phyloP scores from a whole-genome alignment of 2,113 vertebrate genomes.

The Tenrec ecaudatus region DNA sequence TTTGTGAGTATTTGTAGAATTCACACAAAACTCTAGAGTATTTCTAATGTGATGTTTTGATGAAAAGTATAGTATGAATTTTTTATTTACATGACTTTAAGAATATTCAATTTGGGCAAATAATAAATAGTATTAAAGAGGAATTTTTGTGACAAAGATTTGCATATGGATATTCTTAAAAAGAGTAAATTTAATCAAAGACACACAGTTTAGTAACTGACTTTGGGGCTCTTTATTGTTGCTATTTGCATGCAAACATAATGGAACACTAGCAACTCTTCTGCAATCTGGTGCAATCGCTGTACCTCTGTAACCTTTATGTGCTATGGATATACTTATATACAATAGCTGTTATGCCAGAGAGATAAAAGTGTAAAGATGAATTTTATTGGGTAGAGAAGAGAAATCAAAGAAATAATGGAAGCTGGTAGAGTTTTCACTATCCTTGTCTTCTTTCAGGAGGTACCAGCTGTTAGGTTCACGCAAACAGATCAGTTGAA shows the following conservation, averaged over 20 bases:
- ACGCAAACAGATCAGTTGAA: conserved; percentile 53
- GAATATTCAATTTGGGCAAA: conserved; percentile 3
- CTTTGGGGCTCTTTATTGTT: conserved; percentile 70
- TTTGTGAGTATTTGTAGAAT: neutral
- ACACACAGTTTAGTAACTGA: conserved; percentile 44
- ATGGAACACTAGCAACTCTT: conserved; percentile 78
- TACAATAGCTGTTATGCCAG: conserved; percentile 59
- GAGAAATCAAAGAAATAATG: conserved; percentile 38
- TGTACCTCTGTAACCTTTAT: conserved; percentile 58
- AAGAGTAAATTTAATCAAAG: conserved; percentile 40
- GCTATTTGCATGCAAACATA: conserved; percentile 82
- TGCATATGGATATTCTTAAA: neutral
- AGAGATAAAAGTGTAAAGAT: conserved; percentile 71
- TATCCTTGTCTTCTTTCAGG: conserved; percentile 53
- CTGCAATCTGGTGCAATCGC: conserved; percentile 79
- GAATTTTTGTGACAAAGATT: conserved; percentile 58
- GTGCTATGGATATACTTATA: conserved; percentile 61
- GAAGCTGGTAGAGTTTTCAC: conserved; percentile 48
- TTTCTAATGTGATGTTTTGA: neutral
- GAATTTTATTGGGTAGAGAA: conserved; percentile 45
- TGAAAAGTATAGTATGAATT: neutral
- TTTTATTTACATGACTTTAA: neutral
- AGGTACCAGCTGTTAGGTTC: neutral
- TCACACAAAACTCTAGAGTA: neutral
- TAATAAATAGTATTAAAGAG: neutral